A percentile compares a stretch with the other conserved stretches of the same genome.
Conservation (phyloP, 2,888 invertebrate species). For the Yponomeuta evonymella region DNA sequence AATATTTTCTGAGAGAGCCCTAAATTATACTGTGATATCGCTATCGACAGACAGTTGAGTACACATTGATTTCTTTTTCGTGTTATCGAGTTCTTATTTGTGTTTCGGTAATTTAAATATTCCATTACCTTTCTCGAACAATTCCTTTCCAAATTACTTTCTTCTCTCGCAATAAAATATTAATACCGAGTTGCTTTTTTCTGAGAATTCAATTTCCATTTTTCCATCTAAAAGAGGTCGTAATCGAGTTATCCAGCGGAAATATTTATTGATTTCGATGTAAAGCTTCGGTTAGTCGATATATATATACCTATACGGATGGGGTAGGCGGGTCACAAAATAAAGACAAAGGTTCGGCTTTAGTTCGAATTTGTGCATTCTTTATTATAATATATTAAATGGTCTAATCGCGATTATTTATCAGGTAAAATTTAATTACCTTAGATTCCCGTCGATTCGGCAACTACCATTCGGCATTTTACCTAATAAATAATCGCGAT, state of each 20-base stretch:
- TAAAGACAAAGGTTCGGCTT: background rate
- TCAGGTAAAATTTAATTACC: too few relatives aligned
- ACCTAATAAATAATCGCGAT: too few relatives aligned
- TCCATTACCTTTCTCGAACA: background rate
- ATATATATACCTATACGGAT: background rate
- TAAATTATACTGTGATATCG: too few relatives aligned
- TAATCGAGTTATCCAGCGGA: constrained; percentile 45
- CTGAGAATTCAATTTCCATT: background rate
- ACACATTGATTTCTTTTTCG: background rate
- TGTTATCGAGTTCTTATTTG: background rate
- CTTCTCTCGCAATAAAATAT: background rate
- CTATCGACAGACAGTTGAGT: too few relatives aligned
- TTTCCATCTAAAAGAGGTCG: constrained; percentile 25
- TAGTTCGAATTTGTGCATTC: too few relatives aligned
- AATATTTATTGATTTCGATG: constrained; percentile 41
- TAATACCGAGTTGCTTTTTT: background rate
- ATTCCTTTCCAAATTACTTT: background rate
- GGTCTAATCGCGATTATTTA: too few relatives aligned
- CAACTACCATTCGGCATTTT: too few relatives aligned
- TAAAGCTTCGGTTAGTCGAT: constrained; percentile 21
- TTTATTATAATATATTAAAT: too few relatives aligned
- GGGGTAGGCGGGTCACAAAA: background rate
- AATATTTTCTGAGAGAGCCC: too few relatives aligned
- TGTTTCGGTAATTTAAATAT: constrained; percentile 1
- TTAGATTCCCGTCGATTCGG: too few relatives aligned